These are phyloP conservation scores for Hypotaenidia philippensis DNA, from an alignment of 2,797 vertebrate genomes.

Conservation along the genomic window DNA sequence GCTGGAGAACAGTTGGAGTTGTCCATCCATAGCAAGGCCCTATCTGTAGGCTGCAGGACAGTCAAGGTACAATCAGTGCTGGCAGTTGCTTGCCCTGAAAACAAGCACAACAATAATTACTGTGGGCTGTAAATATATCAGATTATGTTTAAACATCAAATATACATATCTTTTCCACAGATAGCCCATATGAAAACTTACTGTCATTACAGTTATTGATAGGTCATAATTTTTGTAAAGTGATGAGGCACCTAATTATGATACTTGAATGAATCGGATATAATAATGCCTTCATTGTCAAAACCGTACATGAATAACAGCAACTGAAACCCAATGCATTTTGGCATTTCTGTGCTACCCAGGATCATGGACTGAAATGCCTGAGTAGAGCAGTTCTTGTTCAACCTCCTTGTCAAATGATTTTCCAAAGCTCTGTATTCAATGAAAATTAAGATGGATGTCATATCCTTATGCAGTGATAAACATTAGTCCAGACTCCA, in stretches of 20 bases:
- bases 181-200: background rate
- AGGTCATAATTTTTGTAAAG: background rate
- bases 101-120: background rate
- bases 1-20: background rate
- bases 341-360: conserved; percentile 11
- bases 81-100: background rate
- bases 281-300: conserved; percentile 5
- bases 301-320: background rate
- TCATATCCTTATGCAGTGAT: background rate
- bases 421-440: background rate
- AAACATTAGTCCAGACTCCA: background rate
- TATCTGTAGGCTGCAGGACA: background rate
- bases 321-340: background rate
- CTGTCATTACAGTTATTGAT: background rate
- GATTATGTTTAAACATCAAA: background rate
- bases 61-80: background rate
- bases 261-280: background rate
- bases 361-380: background rate
- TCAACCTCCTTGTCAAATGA: background rate
- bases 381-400: background rate
- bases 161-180: background rate
- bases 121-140: background rate
- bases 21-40: background rate
- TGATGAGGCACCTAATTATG: background rate
- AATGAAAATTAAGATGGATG: conserved; percentile 15